phyloP scores from a whole-genome alignment of 92 coral and sea anemone genomes.

The Isaurus tuberculatus region DNA sequence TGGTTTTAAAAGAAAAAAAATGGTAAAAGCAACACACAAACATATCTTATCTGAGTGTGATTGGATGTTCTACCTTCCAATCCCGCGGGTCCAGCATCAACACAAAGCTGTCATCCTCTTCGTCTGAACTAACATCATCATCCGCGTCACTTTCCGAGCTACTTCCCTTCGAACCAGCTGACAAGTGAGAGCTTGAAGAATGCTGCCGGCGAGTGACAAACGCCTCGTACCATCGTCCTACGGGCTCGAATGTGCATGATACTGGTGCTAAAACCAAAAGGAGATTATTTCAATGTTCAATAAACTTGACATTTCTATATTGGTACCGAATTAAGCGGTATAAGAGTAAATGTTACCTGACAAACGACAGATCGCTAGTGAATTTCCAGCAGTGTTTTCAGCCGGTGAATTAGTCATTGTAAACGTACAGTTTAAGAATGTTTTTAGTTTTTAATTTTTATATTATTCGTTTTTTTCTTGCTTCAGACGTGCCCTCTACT shows the following conservation, averaged over 20 bases:
- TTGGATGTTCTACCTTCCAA: conserved; percentile 72
- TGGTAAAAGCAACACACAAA: background rate
- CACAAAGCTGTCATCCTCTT: conserved; percentile 92
- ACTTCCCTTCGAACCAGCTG: conserved; percentile 61
- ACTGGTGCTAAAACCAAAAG: conserved; percentile 73
- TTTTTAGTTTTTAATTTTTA: no score
- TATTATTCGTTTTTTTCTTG: no score
- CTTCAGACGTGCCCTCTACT: no score
- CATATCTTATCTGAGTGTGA: background rate
- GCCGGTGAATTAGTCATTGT: background rate
- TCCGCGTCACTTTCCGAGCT: conserved; percentile 80
- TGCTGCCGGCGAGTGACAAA: conserved; percentile 83
- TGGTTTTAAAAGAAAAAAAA: no score
- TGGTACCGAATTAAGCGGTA: background rate
- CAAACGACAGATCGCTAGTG: conserved; percentile 2
- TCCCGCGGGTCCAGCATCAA: conserved; percentile 92
- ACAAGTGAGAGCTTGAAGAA: conserved; percentile 79
- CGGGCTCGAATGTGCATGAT: conserved; percentile 81
- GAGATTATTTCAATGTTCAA: background rate
- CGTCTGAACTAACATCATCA: conserved; percentile 81
- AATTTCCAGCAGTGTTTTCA: background rate
- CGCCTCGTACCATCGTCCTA: conserved; percentile 97
- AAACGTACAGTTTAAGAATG: background rate
- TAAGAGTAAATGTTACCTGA: background rate
- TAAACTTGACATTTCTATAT: background rate